Evolutionary conservation across 1,140 invertebrate species (phyloP), one percentile per base, ranked within the genome.

Genomic region (Pseudoatta argentina): DNA sequence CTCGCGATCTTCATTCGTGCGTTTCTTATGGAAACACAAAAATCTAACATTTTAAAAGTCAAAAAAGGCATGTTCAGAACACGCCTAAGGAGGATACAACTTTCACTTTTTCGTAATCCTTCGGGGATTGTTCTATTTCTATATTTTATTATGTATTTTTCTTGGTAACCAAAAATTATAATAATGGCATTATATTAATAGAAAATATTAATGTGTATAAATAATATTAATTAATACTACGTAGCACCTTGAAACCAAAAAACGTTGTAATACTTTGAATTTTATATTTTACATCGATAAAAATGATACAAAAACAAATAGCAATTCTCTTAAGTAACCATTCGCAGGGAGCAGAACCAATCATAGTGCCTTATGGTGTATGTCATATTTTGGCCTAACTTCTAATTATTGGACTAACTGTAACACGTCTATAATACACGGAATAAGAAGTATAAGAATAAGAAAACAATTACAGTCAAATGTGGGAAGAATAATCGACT

Each of bases 381-480:
- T 18, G 10, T 34, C 12, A 39, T 24, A 82, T 72, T 71, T 72
- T 71, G 55, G 57, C 18, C 14, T 34, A 82, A 73, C 4, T 82
- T 18, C 18, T 83, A 24, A 24, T 1, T 24, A 24, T 24, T 24
- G 14, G 16, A 44, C 14, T 27, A 27, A 67, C 27, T 16, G n/a
- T 48, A 63, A 51, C 7, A 24, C 27, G 0, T 7, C 34, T 8
- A 39, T 1, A 39, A 39, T 39, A 39, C 7, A 39, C 0, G 7
- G 6, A 39, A 7, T 39, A 39, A 39, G 34, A 39, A 39, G 7
- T 39, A 34, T 34, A 39, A 34, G 34, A 34, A 34, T 34, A 34
- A 39, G 34, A 39, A 39, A 39, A 39, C 34, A 39, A 39, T 39
- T 39, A 39, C 7, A 39, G 34, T 39, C 34, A 39, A 39, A 39